These are phyloP conservation scores for Polyommatus icarus DNA, from an alignment of 2,888 invertebrate genomes.

Conservation along the genomic window DNA sequence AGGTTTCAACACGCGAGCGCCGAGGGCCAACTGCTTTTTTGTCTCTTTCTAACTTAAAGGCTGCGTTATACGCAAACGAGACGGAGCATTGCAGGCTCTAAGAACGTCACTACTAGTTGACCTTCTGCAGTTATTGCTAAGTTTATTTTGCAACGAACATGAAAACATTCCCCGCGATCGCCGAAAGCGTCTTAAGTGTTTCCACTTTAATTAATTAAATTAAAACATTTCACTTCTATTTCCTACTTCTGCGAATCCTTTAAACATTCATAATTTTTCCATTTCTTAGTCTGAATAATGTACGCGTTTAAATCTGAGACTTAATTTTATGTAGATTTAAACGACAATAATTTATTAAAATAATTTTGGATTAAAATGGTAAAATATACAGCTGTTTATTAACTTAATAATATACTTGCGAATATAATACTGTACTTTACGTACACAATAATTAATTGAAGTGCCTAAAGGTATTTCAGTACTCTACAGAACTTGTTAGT, in stretches of 20 bases:
- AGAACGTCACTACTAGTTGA: slow-evolving; percentile 61
- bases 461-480: background rate
- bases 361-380: background rate
- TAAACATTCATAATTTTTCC: slow-evolving; percentile 6
- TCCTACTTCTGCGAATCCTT: background rate
- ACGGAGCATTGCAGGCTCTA: slow-evolving; percentile 52
- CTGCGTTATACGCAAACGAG: slow-evolving; percentile 44
- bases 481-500: background rate
- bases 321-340: background rate
- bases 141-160: slow-evolving; percentile 67
- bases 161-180: slow-evolving; percentile 61
- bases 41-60: slow-evolving; percentile 57
- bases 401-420: too few species aligned
- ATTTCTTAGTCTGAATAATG: slow-evolving; percentile 1
- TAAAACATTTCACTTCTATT: background rate
- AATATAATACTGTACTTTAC: background rate
- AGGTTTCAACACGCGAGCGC: slow-evolving; percentile 68
- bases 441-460: background rate
- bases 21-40: slow-evolving; percentile 53
- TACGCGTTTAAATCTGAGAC: background rate
- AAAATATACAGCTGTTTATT: background rate
- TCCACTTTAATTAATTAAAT: slow-evolving; percentile 29
- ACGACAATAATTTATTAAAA: background rate
- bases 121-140: slow-evolving; percentile 76
- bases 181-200: slow-evolving; percentile 38